phyloP scores from a whole-genome alignment of 2,888 invertebrate genomes.

The Sepiola atlantica region DNA sequence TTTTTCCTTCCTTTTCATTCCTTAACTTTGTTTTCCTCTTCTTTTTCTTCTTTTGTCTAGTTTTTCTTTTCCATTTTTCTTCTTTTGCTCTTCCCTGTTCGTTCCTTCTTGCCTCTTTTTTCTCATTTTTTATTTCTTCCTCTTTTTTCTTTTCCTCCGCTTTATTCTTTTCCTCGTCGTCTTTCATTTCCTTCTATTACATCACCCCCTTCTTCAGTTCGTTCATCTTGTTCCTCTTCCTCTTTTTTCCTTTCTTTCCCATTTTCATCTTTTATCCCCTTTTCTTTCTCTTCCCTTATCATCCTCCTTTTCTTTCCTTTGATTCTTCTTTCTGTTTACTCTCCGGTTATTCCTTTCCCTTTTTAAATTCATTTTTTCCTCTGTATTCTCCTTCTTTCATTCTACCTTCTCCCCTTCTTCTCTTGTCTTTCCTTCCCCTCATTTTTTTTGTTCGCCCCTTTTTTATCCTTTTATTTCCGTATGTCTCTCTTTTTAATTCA shows the following conservation, averaged over 20 bases:
- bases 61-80: too few species aligned
- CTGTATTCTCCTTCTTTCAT: fast-evolving
- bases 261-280: not conserved
- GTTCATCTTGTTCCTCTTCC: not conserved
- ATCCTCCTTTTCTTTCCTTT: not conserved
- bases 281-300: not conserved
- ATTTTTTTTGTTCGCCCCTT: fast-evolving
- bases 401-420: not conserved
- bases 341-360: fast-evolving
- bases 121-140: too few species aligned
- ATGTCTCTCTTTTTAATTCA: not conserved
- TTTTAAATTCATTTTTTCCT: fast-evolving
- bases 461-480: not conserved
- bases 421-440: not conserved
- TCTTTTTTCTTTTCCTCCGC: too few species aligned
- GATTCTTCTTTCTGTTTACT: not conserved
- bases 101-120: too few species aligned
- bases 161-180: too few species aligned
- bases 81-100: too few species aligned
- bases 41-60: too few species aligned
- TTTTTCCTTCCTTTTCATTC: not conserved
- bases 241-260: not conserved
- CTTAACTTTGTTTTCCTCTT: not conserved
- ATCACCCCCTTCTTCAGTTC: too few species aligned
- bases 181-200: too few species aligned